phyloP scores from a whole-genome alignment of 2,888 invertebrate genomes.

The Enoplolaimus lenunculus region DNA sequence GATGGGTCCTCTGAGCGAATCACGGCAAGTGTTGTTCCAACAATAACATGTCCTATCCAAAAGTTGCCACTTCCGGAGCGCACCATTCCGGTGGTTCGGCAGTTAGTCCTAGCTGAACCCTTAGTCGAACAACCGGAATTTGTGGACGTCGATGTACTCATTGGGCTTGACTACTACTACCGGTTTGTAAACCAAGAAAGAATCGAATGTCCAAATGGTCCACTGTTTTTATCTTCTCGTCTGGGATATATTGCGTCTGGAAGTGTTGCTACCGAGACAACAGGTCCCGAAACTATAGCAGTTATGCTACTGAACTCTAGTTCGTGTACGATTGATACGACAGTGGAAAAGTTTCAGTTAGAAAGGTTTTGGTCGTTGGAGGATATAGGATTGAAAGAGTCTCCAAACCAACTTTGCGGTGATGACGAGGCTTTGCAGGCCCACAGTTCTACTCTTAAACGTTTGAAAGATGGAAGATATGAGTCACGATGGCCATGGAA shows the following conservation, averaged over 20 bases:
- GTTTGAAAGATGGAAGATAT: slow-evolving; percentile 11
- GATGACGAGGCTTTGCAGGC: slow-evolving; percentile 15
- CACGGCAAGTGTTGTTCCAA: not conserved
- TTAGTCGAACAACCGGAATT: not conserved
- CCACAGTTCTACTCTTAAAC: not conserved
- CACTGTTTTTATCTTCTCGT: not conserved
- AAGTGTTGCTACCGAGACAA: not conserved
- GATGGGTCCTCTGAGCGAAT: not conserved
- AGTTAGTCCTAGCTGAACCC: not conserved
- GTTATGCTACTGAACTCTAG: not conserved
- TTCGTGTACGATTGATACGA: not conserved
- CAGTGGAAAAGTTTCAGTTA: not conserved
- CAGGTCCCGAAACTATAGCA: not conserved
- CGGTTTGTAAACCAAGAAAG: not conserved
- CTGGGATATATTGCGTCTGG: slow-evolving; percentile 9
- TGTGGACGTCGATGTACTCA: not conserved
- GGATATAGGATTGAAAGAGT: not conserved
- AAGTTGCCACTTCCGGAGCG: not conserved
- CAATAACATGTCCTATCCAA: not conserved
- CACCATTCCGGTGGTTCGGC: not conserved
- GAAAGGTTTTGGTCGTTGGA: slow-evolving; percentile 12
- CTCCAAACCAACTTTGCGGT: not conserved
- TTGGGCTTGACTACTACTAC: slow-evolving; percentile 6
- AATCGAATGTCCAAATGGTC: not conserved
- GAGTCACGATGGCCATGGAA: slow-evolving; percentile 18